These are phyloP conservation scores for Tenodera sinensis DNA, from an alignment of 2,888 invertebrate species.

Conservation along the genomic window DNA sequence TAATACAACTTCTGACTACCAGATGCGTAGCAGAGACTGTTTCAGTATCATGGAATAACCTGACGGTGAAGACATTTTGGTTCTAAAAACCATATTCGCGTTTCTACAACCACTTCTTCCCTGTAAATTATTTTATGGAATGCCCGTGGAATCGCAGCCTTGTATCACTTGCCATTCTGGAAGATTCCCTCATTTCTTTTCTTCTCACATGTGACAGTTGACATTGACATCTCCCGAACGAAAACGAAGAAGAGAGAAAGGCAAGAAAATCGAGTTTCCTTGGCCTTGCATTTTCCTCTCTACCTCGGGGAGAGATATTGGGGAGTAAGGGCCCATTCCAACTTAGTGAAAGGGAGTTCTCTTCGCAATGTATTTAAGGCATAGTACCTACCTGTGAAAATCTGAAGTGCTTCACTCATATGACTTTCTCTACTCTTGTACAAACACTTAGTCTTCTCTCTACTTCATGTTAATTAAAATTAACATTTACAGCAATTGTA, in stretches of 20 bases:
- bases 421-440: too few species aligned
- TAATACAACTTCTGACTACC: too few species aligned
- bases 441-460: too few species aligned
- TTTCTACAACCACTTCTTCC: not conserved
- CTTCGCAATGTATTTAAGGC: too few species aligned
- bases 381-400: too few species aligned
- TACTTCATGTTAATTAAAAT: too few species aligned
- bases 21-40: too few species aligned
- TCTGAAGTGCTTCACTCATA: too few species aligned
- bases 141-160: not conserved
- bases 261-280: not conserved
- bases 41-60: too few species aligned
- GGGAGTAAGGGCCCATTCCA: not conserved
- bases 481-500: too few species aligned
- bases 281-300: not conserved
- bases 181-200: not conserved
- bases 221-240: not conserved
- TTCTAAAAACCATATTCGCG: not conserved
- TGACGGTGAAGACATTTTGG: not conserved
- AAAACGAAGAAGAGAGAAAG: not conserved
- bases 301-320: not conserved
- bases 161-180: not conserved
- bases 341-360: too few species aligned
- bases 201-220: not conserved
- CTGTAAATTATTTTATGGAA: not conserved